phyloP scores from a whole-genome alignment of 2,888 invertebrate genomes.

The Idaea biselata region DNA sequence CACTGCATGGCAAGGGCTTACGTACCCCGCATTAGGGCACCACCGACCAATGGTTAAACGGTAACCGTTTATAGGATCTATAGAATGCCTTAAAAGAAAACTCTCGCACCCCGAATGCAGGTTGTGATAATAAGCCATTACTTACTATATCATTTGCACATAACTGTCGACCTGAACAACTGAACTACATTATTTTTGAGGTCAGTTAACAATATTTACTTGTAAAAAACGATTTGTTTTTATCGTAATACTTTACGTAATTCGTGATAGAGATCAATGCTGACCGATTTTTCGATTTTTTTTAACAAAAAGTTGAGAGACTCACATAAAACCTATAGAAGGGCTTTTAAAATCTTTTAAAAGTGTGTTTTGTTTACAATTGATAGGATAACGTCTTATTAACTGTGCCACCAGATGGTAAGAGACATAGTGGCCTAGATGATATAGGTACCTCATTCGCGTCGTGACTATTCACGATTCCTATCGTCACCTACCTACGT shows the following conservation, averaged over 20 bases:
- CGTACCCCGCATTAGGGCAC: no score
- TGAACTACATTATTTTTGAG: slow-evolving; percentile 6
- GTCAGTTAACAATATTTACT: not conserved
- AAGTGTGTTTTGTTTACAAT: not conserved
- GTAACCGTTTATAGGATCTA: no score
- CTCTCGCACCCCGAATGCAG: no score
- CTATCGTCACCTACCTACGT: no score
- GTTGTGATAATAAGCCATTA: not conserved
- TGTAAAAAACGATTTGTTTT: slow-evolving; percentile 6
- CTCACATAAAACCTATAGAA: slow-evolving; percentile 7
- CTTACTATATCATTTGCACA: not conserved
- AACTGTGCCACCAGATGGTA: no score
- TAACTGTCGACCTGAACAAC: slow-evolving; percentile 8
- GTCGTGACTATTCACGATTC: no score
- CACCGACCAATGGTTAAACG: no score
- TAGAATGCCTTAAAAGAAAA: no score
- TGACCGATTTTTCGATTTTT: slow-evolving; percentile 15
- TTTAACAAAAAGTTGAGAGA: not conserved
- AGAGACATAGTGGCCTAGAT: no score
- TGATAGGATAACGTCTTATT: no score
- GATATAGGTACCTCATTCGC: no score
- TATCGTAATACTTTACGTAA: slow-evolving; percentile 16
- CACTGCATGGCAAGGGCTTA: no score
- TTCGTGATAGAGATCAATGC: slow-evolving; percentile 16
- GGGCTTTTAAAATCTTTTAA: slow-evolving; percentile 5